Evolutionary conservation across 1,140 invertebrate species (phyloP), one percentile per base, ranked within the genome.

Genomic region (Papilio polyxenes): DNA sequence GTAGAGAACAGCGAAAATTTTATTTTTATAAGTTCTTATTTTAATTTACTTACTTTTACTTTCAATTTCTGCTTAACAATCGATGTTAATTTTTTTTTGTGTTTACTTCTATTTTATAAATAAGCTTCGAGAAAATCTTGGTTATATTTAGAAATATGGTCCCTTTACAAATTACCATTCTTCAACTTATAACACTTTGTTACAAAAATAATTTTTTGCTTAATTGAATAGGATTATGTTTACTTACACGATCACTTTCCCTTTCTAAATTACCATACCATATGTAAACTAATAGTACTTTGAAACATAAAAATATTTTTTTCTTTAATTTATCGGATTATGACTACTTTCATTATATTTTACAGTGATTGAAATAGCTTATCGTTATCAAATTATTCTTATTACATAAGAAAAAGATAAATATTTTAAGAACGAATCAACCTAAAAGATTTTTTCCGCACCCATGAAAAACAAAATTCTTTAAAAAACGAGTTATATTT

Each of bases 401-500:
- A 72, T 75, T 75, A 75, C n/a, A 75, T 75, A 75, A 75, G 11
- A 77, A 51, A 75, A 75, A 49, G 74, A 44, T 13, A n/a, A 37
- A 77, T 49, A 31, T 77, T 53, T 20, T 77, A 15, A 6, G 13
- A 56, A 53, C 23, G 48, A 7, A 40, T 20, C 17, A 23, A 20
- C 20, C 23, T 56, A 53, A 76, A 76, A 37, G 20, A 76, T 48
- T 51, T 23, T 20, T 76, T 20, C 31, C 23, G 23, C 23, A 31
- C 23, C 20, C 49, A 53, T 7, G 20, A 23, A 49, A 48, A 40
- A 75, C 8, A 53, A 81, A 75, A 75, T 17, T 62, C 44, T 80
- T 37, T 74, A 31, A 44, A 59, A 44, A 80, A 81, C 31, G 31
- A 72, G 31, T 72, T 37, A 78, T 82, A 81, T 80, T 72, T 80